phyloP scores from a whole-genome alignment of 2,797 vertebrate genomes.

The Dermochelys coriacea region DNA sequence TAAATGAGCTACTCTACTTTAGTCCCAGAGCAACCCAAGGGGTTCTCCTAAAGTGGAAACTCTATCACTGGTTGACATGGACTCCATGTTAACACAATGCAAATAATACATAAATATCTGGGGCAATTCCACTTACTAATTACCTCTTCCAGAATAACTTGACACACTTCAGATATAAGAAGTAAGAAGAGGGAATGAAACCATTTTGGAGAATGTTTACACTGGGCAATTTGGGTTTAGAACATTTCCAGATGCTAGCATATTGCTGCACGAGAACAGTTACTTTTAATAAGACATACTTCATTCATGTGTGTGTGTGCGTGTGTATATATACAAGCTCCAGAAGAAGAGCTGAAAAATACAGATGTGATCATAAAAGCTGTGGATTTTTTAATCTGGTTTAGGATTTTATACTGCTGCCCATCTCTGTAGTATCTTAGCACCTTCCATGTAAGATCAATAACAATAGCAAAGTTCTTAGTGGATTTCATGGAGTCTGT shows the following conservation, averaged over 20 bases:
- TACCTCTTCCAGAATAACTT: not conserved
- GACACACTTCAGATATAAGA: not conserved
- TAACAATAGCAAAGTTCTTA: not conserved
- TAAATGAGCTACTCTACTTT: not conserved
- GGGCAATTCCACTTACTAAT: not conserved
- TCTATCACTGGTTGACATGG: not conserved
- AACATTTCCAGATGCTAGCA: not conserved
- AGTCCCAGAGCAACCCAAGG: not conserved
- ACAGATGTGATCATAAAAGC: not conserved
- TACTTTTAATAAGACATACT: not conserved
- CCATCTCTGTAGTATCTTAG: not conserved
- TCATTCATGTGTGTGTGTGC: not conserved
- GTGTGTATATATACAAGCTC: not conserved
- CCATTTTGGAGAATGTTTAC: not conserved
- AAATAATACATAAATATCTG: not conserved
- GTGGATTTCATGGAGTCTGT: not conserved
- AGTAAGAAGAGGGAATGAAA: not conserved
- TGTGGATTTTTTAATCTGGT: not conserved
- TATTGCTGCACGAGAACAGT: not conserved
- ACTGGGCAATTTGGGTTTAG: not conserved
- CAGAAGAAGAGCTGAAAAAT: not conserved
- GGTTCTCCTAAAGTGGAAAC: not conserved
- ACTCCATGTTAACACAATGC: not conserved
- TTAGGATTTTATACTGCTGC: not conserved
- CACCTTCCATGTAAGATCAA: not conserved